phyloP scores from a whole-genome alignment of 2,888 invertebrate genomes.

The Drosophila meridiana region DNA sequence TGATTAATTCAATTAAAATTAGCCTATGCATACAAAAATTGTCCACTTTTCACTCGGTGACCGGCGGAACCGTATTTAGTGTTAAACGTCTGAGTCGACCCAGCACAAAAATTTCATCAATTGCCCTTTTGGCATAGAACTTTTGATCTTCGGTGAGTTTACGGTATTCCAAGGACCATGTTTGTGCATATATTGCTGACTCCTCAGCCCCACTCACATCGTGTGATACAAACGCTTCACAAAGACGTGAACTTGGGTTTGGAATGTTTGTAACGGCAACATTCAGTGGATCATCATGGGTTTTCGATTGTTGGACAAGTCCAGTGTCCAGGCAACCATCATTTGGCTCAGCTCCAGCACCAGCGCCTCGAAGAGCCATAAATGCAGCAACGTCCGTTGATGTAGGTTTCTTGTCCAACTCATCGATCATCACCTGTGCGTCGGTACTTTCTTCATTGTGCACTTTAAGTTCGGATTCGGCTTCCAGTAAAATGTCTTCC shows the following conservation, averaged over 20 bases:
- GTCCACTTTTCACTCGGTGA: slow-evolving; percentile 48
- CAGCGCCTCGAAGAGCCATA: slow-evolving; percentile 41
- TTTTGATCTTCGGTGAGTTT: slow-evolving; percentile 69
- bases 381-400: slow-evolving; percentile 54
- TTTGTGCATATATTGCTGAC: slow-evolving; percentile 63
- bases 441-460: slow-evolving; percentile 42
- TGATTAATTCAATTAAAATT: slow-evolving; percentile 9
- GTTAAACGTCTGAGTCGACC: slow-evolving; percentile 65
- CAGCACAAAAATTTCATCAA: slow-evolving; percentile 69
- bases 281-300: slow-evolving; percentile 23
- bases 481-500: slow-evolving; percentile 28
- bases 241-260: slow-evolving; percentile 29
- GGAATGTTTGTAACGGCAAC: slow-evolving; percentile 2
- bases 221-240: slow-evolving; percentile 41
- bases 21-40: slow-evolving; percentile 17
- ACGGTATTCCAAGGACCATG: slow-evolving; percentile 68
- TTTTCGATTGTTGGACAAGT: slow-evolving; percentile 13
- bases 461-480: slow-evolving; percentile 41
- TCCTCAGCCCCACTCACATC: slow-evolving; percentile 57
- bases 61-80: slow-evolving; percentile 59
- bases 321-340: slow-evolving; percentile 9
- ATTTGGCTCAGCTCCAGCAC: neutral
- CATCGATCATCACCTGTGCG: slow-evolving; percentile 33
- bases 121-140: slow-evolving; percentile 68
- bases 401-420: slow-evolving; percentile 54